Conservation (phyloP, 2,888 invertebrate genomes). For the Cheilosia grossa region DNA sequence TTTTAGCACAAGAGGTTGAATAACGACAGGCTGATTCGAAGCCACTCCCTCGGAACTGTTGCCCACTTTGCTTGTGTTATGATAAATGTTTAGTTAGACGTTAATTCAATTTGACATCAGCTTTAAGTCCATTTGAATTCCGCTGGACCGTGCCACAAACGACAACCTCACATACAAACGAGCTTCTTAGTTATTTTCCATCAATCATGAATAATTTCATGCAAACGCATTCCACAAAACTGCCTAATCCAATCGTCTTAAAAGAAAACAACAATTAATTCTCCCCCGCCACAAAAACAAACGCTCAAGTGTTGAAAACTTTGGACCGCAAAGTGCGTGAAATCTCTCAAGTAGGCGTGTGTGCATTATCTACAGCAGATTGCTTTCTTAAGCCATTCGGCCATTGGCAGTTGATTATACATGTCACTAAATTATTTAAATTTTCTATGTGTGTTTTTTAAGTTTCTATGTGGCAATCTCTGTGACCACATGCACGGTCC, state of each 20-base stretch:
- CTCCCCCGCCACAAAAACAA: background rate
- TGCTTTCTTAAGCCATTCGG: conserved; percentile 36
- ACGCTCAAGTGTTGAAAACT: conserved; percentile 39
- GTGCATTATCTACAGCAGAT: background rate
- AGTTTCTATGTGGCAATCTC: conserved; percentile 33
- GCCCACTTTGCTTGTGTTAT: too few relatives aligned
- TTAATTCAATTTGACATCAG: too few relatives aligned
- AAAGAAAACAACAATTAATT: conserved; percentile 42
- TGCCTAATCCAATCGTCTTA: conserved; percentile 54
- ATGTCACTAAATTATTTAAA: conserved; percentile 60
- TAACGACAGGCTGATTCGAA: too few relatives aligned
- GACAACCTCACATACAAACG: background rate
- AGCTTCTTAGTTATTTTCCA: conserved; percentile 5
- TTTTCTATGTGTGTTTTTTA: conserved; percentile 8
- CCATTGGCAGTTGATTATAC: conserved; percentile 11
- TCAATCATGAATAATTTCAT: conserved; percentile 47
- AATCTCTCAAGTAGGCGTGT: conserved; percentile 59
- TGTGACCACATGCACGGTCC: conserved; percentile 27
- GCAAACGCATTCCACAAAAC: conserved; percentile 45
- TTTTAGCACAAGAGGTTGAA: too few relatives aligned
- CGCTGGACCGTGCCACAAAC: background rate
- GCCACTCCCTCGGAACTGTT: too few relatives aligned
- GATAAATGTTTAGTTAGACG: too few relatives aligned
- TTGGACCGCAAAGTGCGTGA: conserved; percentile 50
- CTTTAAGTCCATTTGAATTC: too few relatives aligned